Evolutionary conservation across 2,113 vertebrate species (phyloP).

Genomic region (Panurus biarmicus): DNA sequence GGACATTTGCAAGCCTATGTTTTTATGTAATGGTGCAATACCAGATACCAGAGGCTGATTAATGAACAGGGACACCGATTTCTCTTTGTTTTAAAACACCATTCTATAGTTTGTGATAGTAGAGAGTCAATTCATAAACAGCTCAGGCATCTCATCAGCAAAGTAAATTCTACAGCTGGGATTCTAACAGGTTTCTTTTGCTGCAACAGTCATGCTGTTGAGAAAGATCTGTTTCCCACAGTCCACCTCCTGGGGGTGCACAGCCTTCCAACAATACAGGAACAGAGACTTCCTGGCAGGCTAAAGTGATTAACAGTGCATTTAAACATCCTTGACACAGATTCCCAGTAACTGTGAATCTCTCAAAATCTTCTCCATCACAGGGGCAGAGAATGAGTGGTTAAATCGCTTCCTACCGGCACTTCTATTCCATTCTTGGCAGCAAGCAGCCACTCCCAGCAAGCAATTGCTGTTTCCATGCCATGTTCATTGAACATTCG

Average conservation of each 20-base stretch:
- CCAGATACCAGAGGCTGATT: neutral
- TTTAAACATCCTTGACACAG: neutral
- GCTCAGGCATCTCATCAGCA: neutral
- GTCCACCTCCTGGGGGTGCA: neutral
- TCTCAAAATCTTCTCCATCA: neutral
- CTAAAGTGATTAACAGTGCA: neutral
- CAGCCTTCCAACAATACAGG: neutral
- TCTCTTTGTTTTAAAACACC: neutral
- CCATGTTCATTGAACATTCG: constrained; percentile 93
- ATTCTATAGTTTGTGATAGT: neutral
- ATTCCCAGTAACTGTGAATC: neutral
- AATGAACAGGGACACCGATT: neutral
- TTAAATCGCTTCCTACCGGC: constrained; percentile 72
- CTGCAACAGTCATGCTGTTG: neutral
- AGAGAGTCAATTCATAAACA: neutral
- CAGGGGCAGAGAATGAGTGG: neutral
- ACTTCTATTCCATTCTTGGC: constrained; percentile 92
- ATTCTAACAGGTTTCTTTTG: neutral
- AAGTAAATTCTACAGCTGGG: neutral
- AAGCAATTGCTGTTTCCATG: constrained; percentile 94
- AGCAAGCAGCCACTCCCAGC: constrained; percentile 97
- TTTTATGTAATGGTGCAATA: neutral
- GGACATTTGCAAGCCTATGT: neutral
- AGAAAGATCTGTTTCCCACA: neutral
- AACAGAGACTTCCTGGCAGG: neutral